Percentiles rank a stretch among this genome's conserved stretches.
phyloP scores from a whole-genome alignment of 2,113 vertebrate genomes.

The Sylvilagus bachmani region DNA sequence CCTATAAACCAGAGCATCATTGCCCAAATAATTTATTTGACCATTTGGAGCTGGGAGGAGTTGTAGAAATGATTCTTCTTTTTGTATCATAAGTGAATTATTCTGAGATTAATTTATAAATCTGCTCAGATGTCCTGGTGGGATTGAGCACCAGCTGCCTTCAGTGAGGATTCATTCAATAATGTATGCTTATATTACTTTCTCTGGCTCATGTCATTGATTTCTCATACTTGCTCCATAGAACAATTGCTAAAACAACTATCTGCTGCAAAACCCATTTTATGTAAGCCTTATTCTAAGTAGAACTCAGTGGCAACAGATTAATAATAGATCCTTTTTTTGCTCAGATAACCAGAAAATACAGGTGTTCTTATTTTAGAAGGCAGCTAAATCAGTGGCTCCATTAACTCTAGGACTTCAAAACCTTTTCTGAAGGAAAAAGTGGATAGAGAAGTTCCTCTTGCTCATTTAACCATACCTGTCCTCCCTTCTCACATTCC shows the following conservation, averaged over 20 bases:
- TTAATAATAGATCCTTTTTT: background rate
- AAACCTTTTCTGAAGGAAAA: too few relatives aligned
- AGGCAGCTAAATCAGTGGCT: background rate
- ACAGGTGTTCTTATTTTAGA: background rate
- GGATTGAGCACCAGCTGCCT: background rate
- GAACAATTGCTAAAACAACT: background rate
- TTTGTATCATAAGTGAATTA: background rate
- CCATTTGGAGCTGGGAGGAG: background rate
- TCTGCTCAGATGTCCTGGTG: background rate
- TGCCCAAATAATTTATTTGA: background rate
- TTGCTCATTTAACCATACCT: background rate
- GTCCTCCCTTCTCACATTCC: background rate
- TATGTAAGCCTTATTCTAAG: background rate
- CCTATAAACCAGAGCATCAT: background rate
- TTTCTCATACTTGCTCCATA: background rate
- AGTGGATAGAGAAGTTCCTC: background rate
- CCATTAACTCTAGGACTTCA: background rate
- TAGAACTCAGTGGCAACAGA: background rate
- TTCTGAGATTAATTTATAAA: background rate
- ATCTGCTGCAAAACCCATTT: background rate
- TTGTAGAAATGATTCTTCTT: background rate
- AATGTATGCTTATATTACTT: background rate
- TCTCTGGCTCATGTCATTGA: background rate
- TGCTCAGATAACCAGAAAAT: background rate
- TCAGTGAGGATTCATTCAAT: background rate